These are phyloP conservation scores for Hyposoter didymator DNA, from an alignment of 2,888 invertebrate species.

Conservation along the genomic window DNA sequence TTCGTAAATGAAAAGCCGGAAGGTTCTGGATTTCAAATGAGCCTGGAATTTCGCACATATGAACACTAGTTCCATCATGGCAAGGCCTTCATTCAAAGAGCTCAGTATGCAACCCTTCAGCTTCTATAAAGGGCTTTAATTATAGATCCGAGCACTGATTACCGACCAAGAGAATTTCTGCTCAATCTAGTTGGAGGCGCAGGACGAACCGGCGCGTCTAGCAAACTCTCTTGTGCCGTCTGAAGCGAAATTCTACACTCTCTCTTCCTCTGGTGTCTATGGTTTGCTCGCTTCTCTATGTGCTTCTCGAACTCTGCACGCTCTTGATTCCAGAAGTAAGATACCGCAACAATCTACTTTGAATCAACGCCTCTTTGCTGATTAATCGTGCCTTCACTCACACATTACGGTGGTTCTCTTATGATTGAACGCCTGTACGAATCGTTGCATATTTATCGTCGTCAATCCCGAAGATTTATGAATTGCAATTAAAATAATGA, in stretches of 20 bases:
- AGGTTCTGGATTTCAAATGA: neutral
- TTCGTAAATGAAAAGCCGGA: neutral
- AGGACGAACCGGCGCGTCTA: slow-evolving; percentile 5
- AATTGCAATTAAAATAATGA: neutral
- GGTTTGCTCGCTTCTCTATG: slow-evolving; percentile 27
- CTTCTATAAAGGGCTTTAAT: slow-evolving; percentile 60
- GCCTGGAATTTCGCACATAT: neutral
- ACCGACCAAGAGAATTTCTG: slow-evolving; percentile 57
- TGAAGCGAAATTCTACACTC: slow-evolving; percentile 52
- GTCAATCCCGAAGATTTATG: neutral
- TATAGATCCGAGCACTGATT: slow-evolving; percentile 63
- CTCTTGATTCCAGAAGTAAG: slow-evolving; percentile 47
- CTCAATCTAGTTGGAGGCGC: slow-evolving; percentile 59
- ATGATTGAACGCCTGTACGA: neutral
- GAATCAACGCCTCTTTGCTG: slow-evolving; percentile 3
- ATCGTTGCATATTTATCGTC: slow-evolving; percentile 2
- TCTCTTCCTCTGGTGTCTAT: slow-evolving; percentile 2
- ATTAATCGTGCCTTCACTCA: slow-evolving; percentile 37
- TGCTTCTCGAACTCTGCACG: slow-evolving; percentile 31
- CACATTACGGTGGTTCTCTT: slow-evolving; percentile 14
- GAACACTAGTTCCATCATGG: slow-evolving; percentile 15
- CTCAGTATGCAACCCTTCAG: slow-evolving; percentile 46
- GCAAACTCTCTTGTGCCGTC: slow-evolving; percentile 39
- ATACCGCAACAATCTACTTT: slow-evolving; percentile 36
- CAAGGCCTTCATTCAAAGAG: neutral